A percentile compares a stretch with the other conserved stretches of the same genome.
phyloP scores from a whole-genome alignment of 2,888 invertebrate genomes.

The Amblyteles armatorius region DNA sequence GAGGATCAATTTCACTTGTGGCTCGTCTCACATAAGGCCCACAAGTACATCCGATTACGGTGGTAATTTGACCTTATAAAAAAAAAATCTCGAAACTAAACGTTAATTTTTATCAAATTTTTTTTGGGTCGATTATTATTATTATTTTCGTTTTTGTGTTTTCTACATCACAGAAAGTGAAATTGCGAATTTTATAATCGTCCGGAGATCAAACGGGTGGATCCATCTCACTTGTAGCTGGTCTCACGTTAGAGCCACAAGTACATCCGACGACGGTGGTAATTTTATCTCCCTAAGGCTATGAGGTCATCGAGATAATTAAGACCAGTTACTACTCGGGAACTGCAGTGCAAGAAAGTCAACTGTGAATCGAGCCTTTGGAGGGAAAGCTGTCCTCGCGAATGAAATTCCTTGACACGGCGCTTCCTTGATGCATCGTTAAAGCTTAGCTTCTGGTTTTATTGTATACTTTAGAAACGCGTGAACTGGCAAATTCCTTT shows the following conservation, averaged over 20 bases:
- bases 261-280: constrained; percentile 78
- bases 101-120: neutral
- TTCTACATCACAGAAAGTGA: neutral
- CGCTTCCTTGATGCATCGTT: neutral
- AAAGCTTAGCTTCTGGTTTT: neutral
- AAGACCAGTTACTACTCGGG: constrained; percentile 80
- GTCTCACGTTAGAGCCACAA: constrained; percentile 61
- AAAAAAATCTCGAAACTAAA: neutral
- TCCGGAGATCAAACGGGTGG: constrained; percentile 11
- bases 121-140: too few species aligned
- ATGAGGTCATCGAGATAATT: constrained; percentile 84
- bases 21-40: constrained; percentile 52
- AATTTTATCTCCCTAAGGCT: constrained; percentile 80
- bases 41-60: constrained; percentile 76
- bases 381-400: constrained; percentile 48
- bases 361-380: constrained; percentile 57
- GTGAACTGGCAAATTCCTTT: neutral
- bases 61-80: constrained; percentile 77
- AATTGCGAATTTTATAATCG: neutral
- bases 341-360: constrained; percentile 74
- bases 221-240: constrained; percentile 54
- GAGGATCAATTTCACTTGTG: constrained; percentile 39
- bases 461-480: constrained; percentile 26
- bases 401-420: constrained; percentile 53
- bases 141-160: too few species aligned